Evolutionary conservation across 64 coral and sea anemone species (phyloP), one percentile per base, ranked within the genome.

Genomic region (Pocillopora verrucosa): DNA sequence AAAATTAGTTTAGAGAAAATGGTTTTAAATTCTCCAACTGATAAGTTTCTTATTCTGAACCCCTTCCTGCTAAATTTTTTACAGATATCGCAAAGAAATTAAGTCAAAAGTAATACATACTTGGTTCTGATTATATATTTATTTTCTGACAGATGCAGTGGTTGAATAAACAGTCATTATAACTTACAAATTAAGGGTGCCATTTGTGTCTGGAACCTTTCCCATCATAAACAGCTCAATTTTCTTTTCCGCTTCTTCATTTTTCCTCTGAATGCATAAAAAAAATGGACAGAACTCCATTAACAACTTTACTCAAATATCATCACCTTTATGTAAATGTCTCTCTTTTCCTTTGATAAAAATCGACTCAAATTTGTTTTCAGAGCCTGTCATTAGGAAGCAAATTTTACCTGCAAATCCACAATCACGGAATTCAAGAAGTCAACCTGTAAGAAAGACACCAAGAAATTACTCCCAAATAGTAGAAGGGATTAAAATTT

Each of bases 391-490:
- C 22, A 24, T 70, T 25, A 51, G 3, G 9, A 41, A 85, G 4
- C 3, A 19, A 60, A n/a, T 56, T 24, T 75, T 63, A 92, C 90
- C 83, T 92, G 90, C 56, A 92, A 73, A 36, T 87, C 90, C 64
- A 92, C 90, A 72, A 92, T 92, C 59, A 92, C 90, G 56, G 90
- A 92, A 92, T 92, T 92, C 22, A 92, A 76, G 41, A 92, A 92
- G 37, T 92, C 90, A 25, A 92, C 90, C 90, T 92, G 13, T 6
- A 73, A 59, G 1, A 26, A 87, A 45, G 41, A 51, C 11, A 84
- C 17, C 12, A 80, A 7, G 41, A 51, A 51, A 51, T 51, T 51
- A 51, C 3, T 7, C 1, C 7, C 41, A 51, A 51, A 51, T 4
- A 51, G 3, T 51, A 51, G 41, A 3, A 7, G 41, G 41, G 41